These are phyloP conservation scores for Coilia nasus DNA, from an alignment of 2,797 vertebrate species.

Conservation along the genomic window DNA sequence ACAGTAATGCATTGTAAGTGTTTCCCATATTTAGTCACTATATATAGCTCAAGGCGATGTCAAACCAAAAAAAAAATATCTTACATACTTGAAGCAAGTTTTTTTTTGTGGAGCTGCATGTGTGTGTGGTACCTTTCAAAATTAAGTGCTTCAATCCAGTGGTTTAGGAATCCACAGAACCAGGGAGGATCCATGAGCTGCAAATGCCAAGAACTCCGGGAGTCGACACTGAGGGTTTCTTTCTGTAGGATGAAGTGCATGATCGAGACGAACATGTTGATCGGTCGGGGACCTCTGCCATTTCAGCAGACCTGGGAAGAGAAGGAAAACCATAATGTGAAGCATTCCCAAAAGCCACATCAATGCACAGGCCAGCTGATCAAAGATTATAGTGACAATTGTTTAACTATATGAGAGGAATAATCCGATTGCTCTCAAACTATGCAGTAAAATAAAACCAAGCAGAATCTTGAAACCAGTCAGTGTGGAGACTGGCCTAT, in stretches of 20 bases:
- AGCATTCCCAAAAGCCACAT: neutral
- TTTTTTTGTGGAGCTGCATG: neutral
- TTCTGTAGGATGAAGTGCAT: neutral
- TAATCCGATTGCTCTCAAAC: neutral
- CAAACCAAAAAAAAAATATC: neutral
- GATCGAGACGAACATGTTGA: neutral
- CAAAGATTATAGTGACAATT: neutral
- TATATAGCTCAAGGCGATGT: neutral
- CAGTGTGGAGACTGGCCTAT: neutral
- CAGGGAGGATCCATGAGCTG: neutral
- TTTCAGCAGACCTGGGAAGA: conserved; percentile 10
- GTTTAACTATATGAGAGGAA: neutral
- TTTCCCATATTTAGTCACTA: neutral
- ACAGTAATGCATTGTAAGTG: neutral
- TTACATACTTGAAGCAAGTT: neutral
- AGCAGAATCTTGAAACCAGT: neutral
- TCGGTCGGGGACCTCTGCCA: neutral
- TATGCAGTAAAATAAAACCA: neutral
- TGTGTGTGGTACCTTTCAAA: neutral
- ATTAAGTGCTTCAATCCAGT: neutral
- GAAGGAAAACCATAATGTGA: neutral
- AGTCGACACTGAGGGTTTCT: neutral
- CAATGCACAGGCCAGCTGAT: neutral
- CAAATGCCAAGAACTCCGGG: neutral
- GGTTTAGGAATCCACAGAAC: neutral